Evolutionary conservation across 2,797 vertebrate species (phyloP), one percentile per base, ranked within the genome.

Genomic region (Macropus fuliginosus): DNA sequence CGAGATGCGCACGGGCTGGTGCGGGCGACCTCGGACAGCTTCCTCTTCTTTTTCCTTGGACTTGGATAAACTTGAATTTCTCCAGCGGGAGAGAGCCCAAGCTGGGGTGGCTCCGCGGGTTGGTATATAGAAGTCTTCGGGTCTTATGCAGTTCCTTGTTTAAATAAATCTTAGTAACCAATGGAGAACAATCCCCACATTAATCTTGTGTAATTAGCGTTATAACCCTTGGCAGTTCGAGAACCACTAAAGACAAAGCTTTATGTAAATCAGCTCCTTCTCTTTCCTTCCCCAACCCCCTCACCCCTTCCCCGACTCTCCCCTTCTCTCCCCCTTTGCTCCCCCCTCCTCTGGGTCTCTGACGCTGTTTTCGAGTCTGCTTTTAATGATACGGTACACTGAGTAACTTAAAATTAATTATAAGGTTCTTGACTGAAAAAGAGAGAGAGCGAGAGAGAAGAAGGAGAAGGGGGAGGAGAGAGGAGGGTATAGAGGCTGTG

Each of bases 351-450:
- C 57, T 9, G 1, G n/a, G 34, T 56, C 90, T 93, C 94, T 96
- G 97, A 97, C 95, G 97, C 98, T 91, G 96, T 97, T 98, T 97
- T 95, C 93, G 93, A 98, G 98, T 96, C 96, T 97, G 94, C 91
- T 97, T 97, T 96, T 98, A 98, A 98, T 98, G 97, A 98, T 96
- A 95, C 92, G 94, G 96, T 97, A 74, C 98, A 97, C 90, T 29
- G 97, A 98, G 97, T 96, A 98, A 98, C 98, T 98, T 98, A 96
- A 98, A 98, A 98, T 98, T 98, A 98, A 98, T 98, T 94, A 97
- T 92, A 95, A 98, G 98, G 97, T 98, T 98, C 98, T 98, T 96
- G 98, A 97, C 97, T 98, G 97, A 92, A 92, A 97, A 97, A 97
- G 95, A 56, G 29, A n/a, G 56, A 56, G 18, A 27, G 34, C 28